Conservation (phyloP, 2,888 invertebrate species). For the Chloroclysta siterata region DNA sequence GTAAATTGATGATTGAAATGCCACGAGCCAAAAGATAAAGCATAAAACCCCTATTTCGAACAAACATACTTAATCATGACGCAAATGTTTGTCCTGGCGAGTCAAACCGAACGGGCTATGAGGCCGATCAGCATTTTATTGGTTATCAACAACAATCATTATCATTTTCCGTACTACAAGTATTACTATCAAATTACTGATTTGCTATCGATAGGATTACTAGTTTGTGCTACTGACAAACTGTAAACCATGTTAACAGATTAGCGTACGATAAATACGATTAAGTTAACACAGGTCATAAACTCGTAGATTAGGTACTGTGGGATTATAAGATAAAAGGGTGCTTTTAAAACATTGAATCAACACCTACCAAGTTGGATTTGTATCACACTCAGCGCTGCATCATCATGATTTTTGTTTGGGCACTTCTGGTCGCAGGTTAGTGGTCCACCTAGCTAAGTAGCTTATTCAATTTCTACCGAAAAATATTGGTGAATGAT, state of each 20-base stretch:
- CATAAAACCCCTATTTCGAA: too few species aligned
- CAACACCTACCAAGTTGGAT: too few species aligned
- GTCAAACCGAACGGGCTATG: too few species aligned
- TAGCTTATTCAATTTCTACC: too few species aligned
- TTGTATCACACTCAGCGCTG: neutral
- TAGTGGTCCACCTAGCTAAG: neutral
- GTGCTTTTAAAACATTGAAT: neutral
- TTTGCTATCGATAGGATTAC: neutral
- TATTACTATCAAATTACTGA: neutral
- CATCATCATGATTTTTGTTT: slow-evolving; percentile 11
- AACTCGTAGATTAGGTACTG: neutral
- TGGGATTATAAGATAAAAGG: slow-evolving; percentile 1
- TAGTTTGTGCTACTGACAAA: neutral
- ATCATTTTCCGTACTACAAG: too few species aligned
- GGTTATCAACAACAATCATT: too few species aligned
- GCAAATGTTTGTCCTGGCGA: too few species aligned
- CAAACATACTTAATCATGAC: too few species aligned
- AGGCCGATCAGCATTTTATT: too few species aligned
- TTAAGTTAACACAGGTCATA: neutral
- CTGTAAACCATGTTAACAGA: neutral
- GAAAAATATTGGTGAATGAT: too few species aligned
- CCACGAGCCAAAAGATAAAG: too few species aligned
- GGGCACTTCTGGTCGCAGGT: slow-evolving; percentile 6
- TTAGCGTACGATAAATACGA: neutral
- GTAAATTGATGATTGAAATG: too few species aligned